These are phyloP conservation scores for Nannoperca australis DNA, from an alignment of 2,797 vertebrate genomes.

Conservation along the genomic window DNA sequence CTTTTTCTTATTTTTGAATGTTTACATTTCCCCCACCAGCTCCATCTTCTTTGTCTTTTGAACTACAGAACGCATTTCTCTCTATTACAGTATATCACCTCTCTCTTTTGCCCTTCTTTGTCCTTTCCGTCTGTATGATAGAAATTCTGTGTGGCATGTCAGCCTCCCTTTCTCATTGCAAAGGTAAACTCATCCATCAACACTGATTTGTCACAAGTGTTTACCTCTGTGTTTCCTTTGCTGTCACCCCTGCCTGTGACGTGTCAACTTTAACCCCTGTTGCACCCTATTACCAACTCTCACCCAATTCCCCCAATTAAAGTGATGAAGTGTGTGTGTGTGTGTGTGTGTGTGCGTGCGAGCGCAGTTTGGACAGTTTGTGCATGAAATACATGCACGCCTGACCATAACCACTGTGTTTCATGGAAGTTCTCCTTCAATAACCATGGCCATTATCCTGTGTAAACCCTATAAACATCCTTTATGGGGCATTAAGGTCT, in stretches of 20 bases:
- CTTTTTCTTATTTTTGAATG: conserved; percentile 1
- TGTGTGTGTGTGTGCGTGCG: not conserved
- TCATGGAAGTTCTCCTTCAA: conserved; percentile 53
- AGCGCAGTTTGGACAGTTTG: conserved; percentile 24
- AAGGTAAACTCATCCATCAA: conserved; percentile 77
- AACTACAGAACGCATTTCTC: conserved; percentile 9
- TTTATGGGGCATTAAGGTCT: conserved; percentile 71
- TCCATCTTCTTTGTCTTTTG: conserved; percentile 9
- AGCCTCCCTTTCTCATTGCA: conserved; percentile 34
- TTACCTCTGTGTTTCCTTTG: conserved; percentile 62
- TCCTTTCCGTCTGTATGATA: conserved; percentile 32
- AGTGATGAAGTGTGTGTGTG: conserved; percentile 36
- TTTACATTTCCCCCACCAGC: conserved; percentile 9
- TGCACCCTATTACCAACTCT: conserved; percentile 47
- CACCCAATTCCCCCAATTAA: conserved; percentile 46
- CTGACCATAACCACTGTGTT: conserved; percentile 28
- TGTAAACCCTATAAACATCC: conserved; percentile 74
- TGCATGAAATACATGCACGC: conserved; percentile 31
- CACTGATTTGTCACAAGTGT: conserved; percentile 69
- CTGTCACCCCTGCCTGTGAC: conserved; percentile 54
- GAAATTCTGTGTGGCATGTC: conserved; percentile 45
- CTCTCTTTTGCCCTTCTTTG: not conserved
- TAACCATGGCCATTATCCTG: conserved; percentile 70
- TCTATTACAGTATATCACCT: not conserved
- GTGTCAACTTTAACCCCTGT: conserved; percentile 64